Base-by-base conservation (phyloP, 2,797 vertebrate species). In the Etheostoma nigrum region DNA sequence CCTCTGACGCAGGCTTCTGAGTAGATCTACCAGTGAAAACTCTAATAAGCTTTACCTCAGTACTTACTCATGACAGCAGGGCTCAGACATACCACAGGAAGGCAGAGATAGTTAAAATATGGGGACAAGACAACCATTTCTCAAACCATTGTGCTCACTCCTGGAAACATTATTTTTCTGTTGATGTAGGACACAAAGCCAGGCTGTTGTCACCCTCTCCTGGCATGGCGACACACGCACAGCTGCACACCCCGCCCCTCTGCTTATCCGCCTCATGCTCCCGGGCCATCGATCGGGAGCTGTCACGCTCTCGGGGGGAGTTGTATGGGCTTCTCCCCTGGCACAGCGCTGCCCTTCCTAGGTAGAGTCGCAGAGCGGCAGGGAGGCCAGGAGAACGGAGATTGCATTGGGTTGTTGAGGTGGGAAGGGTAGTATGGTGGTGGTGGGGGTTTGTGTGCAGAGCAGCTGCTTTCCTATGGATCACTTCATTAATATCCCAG, bases 401-500 rank as follows among this genome's bases (percentile, higher is more conserved):
- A 82, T 73, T 84, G 87, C 58, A 45, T 75, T 59, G 77, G 72
- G 82, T 76, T 77, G 76, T 71, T 57, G 74, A 80, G 72, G 68
- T 74, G 76, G 79, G 54, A 49, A 62, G 51, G 52, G 54, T 67
- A 54, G 67, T 25, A 53, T 15, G 65, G 67, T 30, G 76, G 33
- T 21, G 25, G 14, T 14, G 45, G 16, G 49, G 76, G 49, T 23
- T 72, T 78, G 74, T 67, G 79, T 79, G 76, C 81, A 1, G 80
- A 92, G 91, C 93, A 93, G 92, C 89, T 94, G 93, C 89, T 93
- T 92, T 93, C 89, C 89, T 88, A 79, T 91, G 90, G 94, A 94
- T 93, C 87, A 89, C 91, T 94, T 94, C 90, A 94, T 95, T 94
- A 94, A 94, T 93, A 93, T 93, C 92, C 85, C 82, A 82, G 91